phyloP scores from a whole-genome alignment of 2,113 vertebrate genomes.

The Sapajus apella region DNA sequence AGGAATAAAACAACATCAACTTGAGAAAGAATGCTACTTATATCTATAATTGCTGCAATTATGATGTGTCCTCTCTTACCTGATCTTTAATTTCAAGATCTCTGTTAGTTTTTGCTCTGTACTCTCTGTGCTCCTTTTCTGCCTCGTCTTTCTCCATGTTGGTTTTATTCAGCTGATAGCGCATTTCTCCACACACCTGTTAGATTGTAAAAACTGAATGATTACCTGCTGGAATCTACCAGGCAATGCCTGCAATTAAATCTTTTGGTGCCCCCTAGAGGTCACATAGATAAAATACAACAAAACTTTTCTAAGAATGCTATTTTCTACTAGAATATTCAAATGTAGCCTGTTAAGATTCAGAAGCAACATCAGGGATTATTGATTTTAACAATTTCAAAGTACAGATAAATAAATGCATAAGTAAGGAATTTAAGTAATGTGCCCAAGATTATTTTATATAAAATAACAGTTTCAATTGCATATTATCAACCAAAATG shows the following conservation, averaged over 20 bases:
- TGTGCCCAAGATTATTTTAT: neutral
- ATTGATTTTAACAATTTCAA: neutral
- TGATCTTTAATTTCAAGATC: constrained; percentile 91
- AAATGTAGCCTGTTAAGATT: constrained; percentile 1
- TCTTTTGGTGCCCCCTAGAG: constrained; percentile 88
- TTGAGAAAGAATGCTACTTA: constrained; percentile 69
- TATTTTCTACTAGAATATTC: neutral
- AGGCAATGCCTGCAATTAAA: constrained; percentile 73
- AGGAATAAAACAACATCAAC: constrained; percentile 73
- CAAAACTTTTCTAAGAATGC: constrained; percentile 16
- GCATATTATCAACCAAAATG: constrained; percentile 38
- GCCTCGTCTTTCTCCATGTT: constrained; percentile 93
- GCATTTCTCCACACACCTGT: constrained; percentile 94
- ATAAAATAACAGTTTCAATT: constrained; percentile 20
- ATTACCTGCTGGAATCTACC: constrained; percentile 70
- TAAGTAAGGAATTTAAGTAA: neutral
- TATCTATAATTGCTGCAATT: constrained; percentile 74
- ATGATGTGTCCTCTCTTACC: constrained; percentile 86
- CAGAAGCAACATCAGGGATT: neutral
- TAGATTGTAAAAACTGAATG: constrained; percentile 81
- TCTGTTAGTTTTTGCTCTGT: constrained; percentile 88
- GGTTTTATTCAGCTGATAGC: constrained; percentile 91
- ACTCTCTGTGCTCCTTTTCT: constrained; percentile 92
- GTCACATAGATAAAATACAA: constrained; percentile 57
- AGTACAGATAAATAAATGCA: neutral